Evolutionary conservation across 92 coral and sea anemone species (phyloP), one percentile per base, ranked within the genome.

Genomic region (Bergia puertoricense): DNA sequence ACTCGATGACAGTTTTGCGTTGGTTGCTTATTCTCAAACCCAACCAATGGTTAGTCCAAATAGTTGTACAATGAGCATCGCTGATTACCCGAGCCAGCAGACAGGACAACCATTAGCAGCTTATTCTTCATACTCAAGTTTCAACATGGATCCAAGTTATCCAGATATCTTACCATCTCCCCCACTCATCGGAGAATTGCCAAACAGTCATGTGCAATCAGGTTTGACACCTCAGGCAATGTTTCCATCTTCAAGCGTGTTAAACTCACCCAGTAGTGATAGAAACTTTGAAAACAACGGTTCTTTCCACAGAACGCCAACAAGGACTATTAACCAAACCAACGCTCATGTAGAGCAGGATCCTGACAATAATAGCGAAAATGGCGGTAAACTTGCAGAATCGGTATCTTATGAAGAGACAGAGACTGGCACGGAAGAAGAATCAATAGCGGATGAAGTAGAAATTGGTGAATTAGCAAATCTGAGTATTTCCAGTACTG

Each of bases 401-500:
- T 40, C 48, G 10, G 18, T 42, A 20, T 20, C 79, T 41, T 5
- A 15, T 7, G 51, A 76, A 42, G 48, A 76, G 51, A 76, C 44
- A 41, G 46, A 14, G 20, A 76, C 3, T 8, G 37, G 2, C 16
- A 20, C 51, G 48, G 79, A 41, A 44, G 79, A 76, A 6, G 44
- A 11, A 41, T 44, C 51, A 10, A 16, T 6, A 3, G 79, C 7
- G 42, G 79, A 41, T 76, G 79, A 76, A 42, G 42, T 76, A 3
- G 79, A 76, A 76, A 76, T 76, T 15, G 51, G 46, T 56, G 69
- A 80, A 46, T 48, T 80, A 0, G 71, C 85, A 56, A 57, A 80
- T 66, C 23, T 54, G 20, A 56, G 68, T 80, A 37, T 54, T 30
- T 80, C 85, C 38, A 80, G 85, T 40, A 57, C 15, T 2, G 68